Conservation (phyloP, 2,797 vertebrate species). For the Hypotaenidia okinawae region DNA sequence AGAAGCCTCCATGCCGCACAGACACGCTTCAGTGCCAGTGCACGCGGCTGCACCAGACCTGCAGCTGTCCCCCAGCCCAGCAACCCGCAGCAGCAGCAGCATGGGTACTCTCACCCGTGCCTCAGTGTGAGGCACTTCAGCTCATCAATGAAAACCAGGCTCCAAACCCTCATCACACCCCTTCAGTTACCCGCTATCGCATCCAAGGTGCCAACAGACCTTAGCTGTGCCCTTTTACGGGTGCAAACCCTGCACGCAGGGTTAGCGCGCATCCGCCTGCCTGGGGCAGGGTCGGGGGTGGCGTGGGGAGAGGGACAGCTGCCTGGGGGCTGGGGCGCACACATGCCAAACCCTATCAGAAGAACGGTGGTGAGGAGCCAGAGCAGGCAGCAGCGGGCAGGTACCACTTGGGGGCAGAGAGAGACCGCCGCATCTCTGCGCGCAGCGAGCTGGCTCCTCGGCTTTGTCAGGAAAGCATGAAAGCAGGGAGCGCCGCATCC, state of each 20-base stretch:
- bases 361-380: background rate
- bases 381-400: background rate
- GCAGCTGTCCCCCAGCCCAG: background rate
- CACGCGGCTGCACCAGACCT: background rate
- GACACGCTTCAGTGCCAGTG: background rate
- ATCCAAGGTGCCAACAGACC: rapidly evolving
- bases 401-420: conserved; percentile 67
- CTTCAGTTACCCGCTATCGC: rapidly evolving
- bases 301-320: background rate
- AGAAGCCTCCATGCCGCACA: background rate
- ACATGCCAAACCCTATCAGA: background rate
- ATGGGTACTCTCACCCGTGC: background rate
- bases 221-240: background rate
- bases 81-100: rapidly evolving
- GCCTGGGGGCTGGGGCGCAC: background rate
- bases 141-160: rapidly evolving
- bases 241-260: background rate
- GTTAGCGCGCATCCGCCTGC: rapidly evolving
- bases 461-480: background rate
- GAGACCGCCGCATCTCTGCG: background rate
- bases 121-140: background rate
- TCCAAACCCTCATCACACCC: rapidly evolving
- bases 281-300: too few species aligned
- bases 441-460: background rate
- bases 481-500: background rate